Evolutionary conservation across 1,140 invertebrate genomes (phyloP).

Genomic region (Mesaphorura yosii): DNA sequence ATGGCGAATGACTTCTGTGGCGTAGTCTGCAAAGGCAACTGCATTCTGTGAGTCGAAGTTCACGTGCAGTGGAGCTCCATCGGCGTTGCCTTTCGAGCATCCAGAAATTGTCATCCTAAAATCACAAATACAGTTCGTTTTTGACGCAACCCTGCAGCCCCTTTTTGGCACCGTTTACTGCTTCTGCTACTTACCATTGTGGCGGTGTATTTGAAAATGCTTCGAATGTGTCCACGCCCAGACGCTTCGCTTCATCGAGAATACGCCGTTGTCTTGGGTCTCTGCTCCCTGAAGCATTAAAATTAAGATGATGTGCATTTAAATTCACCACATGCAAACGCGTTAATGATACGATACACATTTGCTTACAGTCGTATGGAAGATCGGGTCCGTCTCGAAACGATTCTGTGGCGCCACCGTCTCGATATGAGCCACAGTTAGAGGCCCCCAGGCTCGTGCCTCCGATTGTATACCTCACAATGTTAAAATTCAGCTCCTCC

Average conservation of each 20-base stretch:
- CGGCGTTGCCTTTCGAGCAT: constrained; percentile 25
- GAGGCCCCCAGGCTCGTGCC: constrained; percentile 21
- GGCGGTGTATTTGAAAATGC: constrained; percentile 28
- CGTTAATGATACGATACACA: too few relatives aligned
- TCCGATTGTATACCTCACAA: constrained; percentile 26
- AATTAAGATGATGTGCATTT: neutral
- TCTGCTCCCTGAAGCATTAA: constrained; percentile 13
- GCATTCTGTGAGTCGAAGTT: constrained; percentile 21
- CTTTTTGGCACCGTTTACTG: neutral
- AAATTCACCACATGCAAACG: too few relatives aligned
- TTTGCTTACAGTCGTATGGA: constrained; percentile 22
- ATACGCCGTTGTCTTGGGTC: constrained; percentile 17
- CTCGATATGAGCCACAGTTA: constrained; percentile 17
- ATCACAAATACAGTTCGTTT: neutral
- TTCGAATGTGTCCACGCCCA: constrained; percentile 27
- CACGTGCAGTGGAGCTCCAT: constrained; percentile 17
- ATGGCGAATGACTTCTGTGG: constrained; percentile 23
- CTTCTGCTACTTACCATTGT: constrained; percentile 13
- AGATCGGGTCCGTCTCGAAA: constrained; percentile 19
- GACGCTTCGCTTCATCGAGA: constrained; percentile 9
- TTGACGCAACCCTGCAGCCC: neutral
- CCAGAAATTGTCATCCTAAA: constrained; percentile 26
- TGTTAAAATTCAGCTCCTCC: constrained; percentile 25
- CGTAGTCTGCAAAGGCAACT: constrained; percentile 21
- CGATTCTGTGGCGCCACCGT: constrained; percentile 24